Evolutionary conservation across 1,140 invertebrate genomes (phyloP).

Genomic region (Liolophura sinensis): DNA sequence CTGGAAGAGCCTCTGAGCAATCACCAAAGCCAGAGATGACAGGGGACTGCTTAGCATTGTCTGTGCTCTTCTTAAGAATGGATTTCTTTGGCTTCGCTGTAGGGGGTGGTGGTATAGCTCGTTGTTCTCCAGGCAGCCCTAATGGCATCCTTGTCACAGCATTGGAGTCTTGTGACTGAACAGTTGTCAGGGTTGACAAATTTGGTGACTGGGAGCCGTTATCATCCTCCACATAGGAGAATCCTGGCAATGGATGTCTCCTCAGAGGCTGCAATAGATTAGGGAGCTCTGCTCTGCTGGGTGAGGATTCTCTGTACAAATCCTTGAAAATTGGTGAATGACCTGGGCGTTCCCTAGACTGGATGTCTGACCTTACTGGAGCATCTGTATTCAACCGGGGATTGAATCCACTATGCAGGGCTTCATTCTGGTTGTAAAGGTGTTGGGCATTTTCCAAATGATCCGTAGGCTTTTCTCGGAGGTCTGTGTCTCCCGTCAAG

Average conservation of each 20-base stretch:
- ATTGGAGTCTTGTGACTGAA: background rate
- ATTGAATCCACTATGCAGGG: too few relatives aligned
- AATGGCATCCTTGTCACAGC: background rate
- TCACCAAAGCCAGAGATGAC: background rate
- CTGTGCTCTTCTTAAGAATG: conserved; percentile 31
- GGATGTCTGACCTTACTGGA: too few relatives aligned
- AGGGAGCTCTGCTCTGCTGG: too few relatives aligned
- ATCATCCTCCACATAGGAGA: background rate
- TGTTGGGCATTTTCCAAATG: too few relatives aligned
- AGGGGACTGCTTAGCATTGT: too few relatives aligned
- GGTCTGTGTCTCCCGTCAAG: too few relatives aligned
- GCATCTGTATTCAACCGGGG: too few relatives aligned
- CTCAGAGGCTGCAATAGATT: background rate
- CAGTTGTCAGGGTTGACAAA: background rate
- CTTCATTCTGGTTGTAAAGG: too few relatives aligned
- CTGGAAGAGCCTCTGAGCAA: background rate
- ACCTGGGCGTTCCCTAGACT: too few relatives aligned
- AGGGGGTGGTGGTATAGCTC: conserved; percentile 8
- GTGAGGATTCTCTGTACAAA: too few relatives aligned
- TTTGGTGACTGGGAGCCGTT: background rate
- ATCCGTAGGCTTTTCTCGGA: too few relatives aligned
- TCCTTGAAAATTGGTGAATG: too few relatives aligned
- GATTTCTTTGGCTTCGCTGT: conserved; percentile 31
- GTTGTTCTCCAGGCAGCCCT: background rate
- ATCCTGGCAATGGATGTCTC: background rate